Evolutionary conservation across 2,888 invertebrate genomes (phyloP), one percentile per base, ranked within the genome.

Genomic region (Cephus spinipes): DNA sequence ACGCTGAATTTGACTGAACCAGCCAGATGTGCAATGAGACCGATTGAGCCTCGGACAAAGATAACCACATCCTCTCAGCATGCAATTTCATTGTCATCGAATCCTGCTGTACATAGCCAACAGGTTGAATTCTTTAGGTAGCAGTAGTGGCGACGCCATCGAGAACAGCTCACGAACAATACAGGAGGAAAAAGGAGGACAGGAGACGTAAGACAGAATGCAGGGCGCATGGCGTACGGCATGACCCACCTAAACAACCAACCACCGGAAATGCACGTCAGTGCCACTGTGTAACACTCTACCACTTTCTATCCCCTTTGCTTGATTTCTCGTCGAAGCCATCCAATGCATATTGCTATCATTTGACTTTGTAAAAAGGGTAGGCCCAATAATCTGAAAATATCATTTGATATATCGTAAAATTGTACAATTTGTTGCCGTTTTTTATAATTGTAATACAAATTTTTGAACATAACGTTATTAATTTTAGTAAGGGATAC

Each of bases 21-120:
- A 55, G 55, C 55, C 55, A 71, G 71, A 71, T 33, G 71, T 23
- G 71, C 31, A 71, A 71, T 71, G 33, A 71, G 31, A 11, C 31
- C 31, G 31, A 71, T 33, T 71, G 31, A 33, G 23, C 12, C 71
- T 33, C 71, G 71, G 30, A 71, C 71, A 71, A 71, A 32, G 71
- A 31, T 33, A 33, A 71, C 71, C 71, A 71, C 71, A 71, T 71
- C 71, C 71, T 71, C 30, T 33, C 9, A 6, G 71, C 71, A 71
- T 33, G 71, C 71, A 71, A 71, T 32, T 71, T 71, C 71, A 71
- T 71, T 71, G 71, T 71, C 71, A 55, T 55, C 55, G 55, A 23
- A 55, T 55, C 55, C 55, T 55, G 55, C 55, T 55, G 55, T 55
- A 55, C 55, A 55, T 55, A 55, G 55, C 55, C 55, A 15, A 23